Evolutionary conservation across 2,797 vertebrate species (phyloP), one percentile per base, ranked within the genome.

Genomic region (Yasuhikotakia modesta): DNA sequence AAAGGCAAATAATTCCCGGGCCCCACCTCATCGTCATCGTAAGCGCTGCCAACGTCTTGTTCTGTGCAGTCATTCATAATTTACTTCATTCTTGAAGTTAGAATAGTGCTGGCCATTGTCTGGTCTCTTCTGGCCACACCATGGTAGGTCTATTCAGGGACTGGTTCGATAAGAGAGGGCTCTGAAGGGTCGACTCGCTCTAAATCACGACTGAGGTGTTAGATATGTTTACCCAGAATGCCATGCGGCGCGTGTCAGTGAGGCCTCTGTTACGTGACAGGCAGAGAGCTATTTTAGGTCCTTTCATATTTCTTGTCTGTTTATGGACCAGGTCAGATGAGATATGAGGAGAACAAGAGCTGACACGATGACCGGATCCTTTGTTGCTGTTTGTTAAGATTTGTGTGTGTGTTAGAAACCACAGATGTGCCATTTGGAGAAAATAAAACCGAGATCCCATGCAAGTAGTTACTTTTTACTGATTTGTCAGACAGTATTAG

Each of bases 11-110:
- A 65, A 58, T 87, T 89, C 7, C 0, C 17, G 6, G 87, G 87
- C 30, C 27, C 6, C 16, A 2, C 27, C 60, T 30, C 60, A 19
- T 84, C 88, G 87, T 88, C 89, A 90, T 83, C 84, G 83, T 89
- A 85, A 88, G 84, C 83, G 87, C 85, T 81, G 88, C 84, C 12
- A 4, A 30, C 0, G 80, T 88, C 0, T 86, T 86, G 88, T 82
- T 81, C 86, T 87, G 82, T 89, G 85, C 80, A 86, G 80, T 87
- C 87, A 87, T 91, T 75, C 85, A 90, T 92, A 89, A 90, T 92
- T 90, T 78, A 90, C 64, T 24, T 19, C 12, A 60, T 65, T 81
- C 85, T 89, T 91, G 88, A 90, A 89, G 83, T 87, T 90, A 87
- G 81, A 64, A 6, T 48, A 82, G 73, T 79, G 82, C 87, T 83